A percentile compares a stretch with the other conserved stretches of the same genome.
Conservation (phyloP, 2,113 vertebrate genomes). For the Hippocampus barbouri region DNA sequence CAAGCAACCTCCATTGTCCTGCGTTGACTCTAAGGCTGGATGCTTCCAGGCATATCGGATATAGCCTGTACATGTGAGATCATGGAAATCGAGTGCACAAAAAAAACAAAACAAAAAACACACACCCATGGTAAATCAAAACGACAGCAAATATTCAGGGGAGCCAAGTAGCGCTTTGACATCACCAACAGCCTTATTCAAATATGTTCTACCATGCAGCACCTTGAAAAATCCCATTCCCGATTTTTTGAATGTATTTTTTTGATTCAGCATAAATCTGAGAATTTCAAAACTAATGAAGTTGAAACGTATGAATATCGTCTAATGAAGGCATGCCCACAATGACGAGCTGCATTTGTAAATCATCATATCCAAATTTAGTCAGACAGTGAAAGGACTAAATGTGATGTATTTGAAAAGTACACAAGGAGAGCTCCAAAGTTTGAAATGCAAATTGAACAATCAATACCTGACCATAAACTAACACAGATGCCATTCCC, state of each 20-base stretch:
- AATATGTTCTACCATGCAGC: not conserved
- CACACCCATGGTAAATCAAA: not conserved
- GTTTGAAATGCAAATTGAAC: not conserved
- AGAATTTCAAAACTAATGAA: too few species aligned
- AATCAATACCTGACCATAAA: not conserved
- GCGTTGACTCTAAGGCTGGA: not conserved
- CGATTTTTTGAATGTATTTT: not conserved
- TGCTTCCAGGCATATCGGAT: not conserved
- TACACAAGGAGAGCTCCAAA: too few species aligned
- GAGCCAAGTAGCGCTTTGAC: not conserved
- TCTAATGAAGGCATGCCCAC: too few species aligned
- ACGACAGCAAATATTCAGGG: not conserved
- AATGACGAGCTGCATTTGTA: too few species aligned
- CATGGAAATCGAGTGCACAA: not conserved
- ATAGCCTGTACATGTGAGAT: not conserved
- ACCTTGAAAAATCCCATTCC: not conserved
- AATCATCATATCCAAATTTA: too few species aligned
- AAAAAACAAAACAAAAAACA: not conserved
- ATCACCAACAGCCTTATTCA: not conserved
- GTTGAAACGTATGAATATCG: too few species aligned
- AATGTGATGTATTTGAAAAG: not conserved
- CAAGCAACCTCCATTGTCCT: not conserved
- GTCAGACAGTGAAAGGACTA: not conserved
- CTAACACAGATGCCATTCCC: not conserved
- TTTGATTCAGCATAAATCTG: too few species aligned